phyloP scores from a whole-genome alignment of 2,113 vertebrate genomes.

The Scopus umbretta region DNA sequence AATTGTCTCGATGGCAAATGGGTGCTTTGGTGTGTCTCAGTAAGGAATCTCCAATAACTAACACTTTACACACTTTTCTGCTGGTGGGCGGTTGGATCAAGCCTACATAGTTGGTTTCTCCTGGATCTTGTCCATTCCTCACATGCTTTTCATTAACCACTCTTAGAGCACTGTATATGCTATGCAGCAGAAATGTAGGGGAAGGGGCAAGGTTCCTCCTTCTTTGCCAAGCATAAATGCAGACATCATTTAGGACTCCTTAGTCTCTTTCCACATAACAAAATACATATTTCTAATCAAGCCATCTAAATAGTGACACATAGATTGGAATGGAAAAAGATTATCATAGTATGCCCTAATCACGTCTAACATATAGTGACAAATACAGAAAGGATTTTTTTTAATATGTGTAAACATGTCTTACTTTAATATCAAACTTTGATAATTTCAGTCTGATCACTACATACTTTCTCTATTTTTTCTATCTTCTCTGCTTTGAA shows the following conservation, averaged over 20 bases:
- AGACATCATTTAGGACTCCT: background rate
- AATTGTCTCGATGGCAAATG: background rate
- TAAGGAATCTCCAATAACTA: background rate
- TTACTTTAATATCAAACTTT: background rate
- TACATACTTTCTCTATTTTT: background rate
- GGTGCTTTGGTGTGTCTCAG: background rate
- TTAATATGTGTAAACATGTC: accelerated
- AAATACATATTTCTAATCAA: background rate
- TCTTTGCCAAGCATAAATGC: background rate
- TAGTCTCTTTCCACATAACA: background rate
- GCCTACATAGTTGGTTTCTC: background rate
- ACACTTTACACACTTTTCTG: background rate
- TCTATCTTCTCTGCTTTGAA: background rate
- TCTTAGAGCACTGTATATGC: background rate
- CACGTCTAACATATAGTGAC: accelerated
- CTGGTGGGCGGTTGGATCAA: background rate
- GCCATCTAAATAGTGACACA: background rate
- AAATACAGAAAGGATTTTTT: background rate
- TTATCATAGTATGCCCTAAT: accelerated
- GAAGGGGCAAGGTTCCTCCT: background rate
- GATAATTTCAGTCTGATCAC: background rate
- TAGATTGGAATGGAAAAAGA: background rate
- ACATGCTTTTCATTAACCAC: background rate
- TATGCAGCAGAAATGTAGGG: background rate
- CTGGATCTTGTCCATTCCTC: background rate